phyloP scores from a whole-genome alignment of 2,113 vertebrate genomes.

The Sula dactylatra region DNA sequence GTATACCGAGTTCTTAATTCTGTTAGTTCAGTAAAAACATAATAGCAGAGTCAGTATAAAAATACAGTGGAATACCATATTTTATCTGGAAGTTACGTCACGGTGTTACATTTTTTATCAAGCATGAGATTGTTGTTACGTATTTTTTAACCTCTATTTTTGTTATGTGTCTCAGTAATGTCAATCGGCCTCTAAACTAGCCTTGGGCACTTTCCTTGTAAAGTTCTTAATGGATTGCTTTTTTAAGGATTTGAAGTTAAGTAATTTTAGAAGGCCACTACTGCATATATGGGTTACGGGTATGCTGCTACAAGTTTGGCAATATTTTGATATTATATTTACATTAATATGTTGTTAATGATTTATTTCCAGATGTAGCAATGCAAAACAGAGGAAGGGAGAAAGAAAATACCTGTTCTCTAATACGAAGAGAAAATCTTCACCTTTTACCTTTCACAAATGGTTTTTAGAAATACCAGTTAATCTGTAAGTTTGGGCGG shows the following conservation, averaged over 20 bases:
- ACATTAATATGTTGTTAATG: background rate
- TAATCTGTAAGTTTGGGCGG: background rate
- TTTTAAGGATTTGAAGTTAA: constrained; percentile 49
- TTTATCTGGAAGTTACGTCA: constrained; percentile 31
- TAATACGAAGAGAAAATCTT: background rate
- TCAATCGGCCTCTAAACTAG: constrained; percentile 62
- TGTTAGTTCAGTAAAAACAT: constrained; percentile 25
- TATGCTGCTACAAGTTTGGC: background rate
- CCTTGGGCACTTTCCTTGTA: constrained; percentile 61
- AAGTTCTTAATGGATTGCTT: constrained; percentile 70
- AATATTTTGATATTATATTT: constrained; percentile 16
- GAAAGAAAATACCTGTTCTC: background rate
- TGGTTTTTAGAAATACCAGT: background rate
- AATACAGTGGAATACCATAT: background rate
- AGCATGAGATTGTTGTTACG: constrained; percentile 20
- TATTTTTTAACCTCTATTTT: constrained; percentile 54
- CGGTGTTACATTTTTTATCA: constrained; percentile 1
- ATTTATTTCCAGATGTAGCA: background rate
- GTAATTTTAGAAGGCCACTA: constrained; percentile 42
- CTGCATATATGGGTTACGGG: background rate
- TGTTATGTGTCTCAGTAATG: constrained; percentile 42
- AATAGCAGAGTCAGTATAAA: background rate
- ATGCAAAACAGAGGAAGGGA: background rate
- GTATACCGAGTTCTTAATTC: background rate
- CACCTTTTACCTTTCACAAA: background rate